Evolutionary conservation across 2,888 invertebrate genomes (phyloP).

Genomic region (Petrophora chlorosata): DNA sequence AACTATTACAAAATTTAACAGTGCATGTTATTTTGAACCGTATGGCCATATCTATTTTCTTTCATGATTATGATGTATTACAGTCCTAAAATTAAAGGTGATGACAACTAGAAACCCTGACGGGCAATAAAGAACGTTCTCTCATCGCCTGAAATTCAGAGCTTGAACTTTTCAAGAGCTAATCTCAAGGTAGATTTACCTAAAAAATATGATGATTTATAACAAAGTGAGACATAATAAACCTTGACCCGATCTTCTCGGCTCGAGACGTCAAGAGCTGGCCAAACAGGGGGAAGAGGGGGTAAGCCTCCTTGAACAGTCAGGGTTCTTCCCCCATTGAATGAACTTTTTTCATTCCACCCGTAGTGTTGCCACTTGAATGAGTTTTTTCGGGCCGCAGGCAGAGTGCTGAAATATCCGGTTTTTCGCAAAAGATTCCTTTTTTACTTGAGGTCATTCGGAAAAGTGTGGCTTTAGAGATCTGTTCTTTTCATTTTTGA

Average conservation of each 20-base stretch:
- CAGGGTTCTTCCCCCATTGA: slow-evolving; percentile 35
- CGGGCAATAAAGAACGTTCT: too few relatives aligned
- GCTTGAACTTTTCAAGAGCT: too few relatives aligned
- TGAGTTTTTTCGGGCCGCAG: slow-evolving; percentile 40
- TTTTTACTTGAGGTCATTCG: slow-evolving; percentile 30
- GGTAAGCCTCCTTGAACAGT: slow-evolving; percentile 28
- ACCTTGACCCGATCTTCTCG: slow-evolving; percentile 26
- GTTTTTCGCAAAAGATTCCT: slow-evolving; percentile 21
- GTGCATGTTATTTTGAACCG: too few relatives aligned
- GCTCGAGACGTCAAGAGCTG: slow-evolving; percentile 23
- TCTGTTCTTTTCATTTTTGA: slow-evolving; percentile 14
- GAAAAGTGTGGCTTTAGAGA: slow-evolving; percentile 7
- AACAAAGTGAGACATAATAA: slow-evolving; percentile 11
- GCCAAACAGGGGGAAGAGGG: slow-evolving; percentile 23
- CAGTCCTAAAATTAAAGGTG: too few relatives aligned
- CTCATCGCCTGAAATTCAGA: too few relatives aligned
- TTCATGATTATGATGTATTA: too few relatives aligned
- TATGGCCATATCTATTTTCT: too few relatives aligned
- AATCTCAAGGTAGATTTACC: neutral
- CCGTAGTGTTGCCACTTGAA: slow-evolving; percentile 46
- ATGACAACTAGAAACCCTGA: too few relatives aligned
- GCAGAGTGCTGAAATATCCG: slow-evolving; percentile 37
- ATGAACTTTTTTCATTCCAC: slow-evolving; percentile 57
- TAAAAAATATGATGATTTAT: neutral
- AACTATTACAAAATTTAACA: too few relatives aligned